These are phyloP conservation scores for Pterois miles DNA, from an alignment of 2,797 vertebrate species.

Conservation along the genomic window DNA sequence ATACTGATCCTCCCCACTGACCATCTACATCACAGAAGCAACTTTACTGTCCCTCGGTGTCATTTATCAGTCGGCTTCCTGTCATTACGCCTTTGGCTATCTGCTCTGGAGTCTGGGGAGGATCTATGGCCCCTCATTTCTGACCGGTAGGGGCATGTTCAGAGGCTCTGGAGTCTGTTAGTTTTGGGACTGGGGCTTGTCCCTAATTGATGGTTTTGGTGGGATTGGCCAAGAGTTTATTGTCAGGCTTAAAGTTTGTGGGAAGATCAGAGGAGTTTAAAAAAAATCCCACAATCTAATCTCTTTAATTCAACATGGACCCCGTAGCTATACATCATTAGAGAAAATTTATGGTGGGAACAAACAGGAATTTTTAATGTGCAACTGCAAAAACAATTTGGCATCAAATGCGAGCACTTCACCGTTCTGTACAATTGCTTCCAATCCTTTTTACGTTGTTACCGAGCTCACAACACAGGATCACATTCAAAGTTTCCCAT, in stretches of 20 bases:
- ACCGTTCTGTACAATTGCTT: background rate
- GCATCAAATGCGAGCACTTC: too few species aligned
- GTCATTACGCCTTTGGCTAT: constrained; percentile 29
- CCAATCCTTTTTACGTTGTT: background rate
- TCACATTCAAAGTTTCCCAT: background rate
- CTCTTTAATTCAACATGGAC: background rate
- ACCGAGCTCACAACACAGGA: background rate
- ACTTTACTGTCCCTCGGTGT: background rate
- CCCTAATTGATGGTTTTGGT: constrained; percentile 42
- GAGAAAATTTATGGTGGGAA: background rate
- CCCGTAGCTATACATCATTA: background rate
- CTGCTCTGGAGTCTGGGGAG: constrained; percentile 7
- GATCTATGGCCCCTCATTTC: constrained; percentile 6
- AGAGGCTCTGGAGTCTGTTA: constrained; percentile 2
- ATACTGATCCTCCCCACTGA: background rate
- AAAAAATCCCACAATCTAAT: background rate
- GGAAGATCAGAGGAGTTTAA: background rate
- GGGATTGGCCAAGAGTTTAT: background rate
- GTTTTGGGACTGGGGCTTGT: background rate
- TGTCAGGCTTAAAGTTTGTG: background rate
- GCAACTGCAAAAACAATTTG: background rate
- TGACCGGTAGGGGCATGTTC: constrained; percentile 22
- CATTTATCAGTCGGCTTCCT: constrained; percentile 33
- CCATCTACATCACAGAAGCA: background rate
- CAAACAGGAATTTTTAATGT: background rate